Evolutionary conservation across 1,140 invertebrate species (phyloP).

Genomic region (Coelopa frigida): DNA sequence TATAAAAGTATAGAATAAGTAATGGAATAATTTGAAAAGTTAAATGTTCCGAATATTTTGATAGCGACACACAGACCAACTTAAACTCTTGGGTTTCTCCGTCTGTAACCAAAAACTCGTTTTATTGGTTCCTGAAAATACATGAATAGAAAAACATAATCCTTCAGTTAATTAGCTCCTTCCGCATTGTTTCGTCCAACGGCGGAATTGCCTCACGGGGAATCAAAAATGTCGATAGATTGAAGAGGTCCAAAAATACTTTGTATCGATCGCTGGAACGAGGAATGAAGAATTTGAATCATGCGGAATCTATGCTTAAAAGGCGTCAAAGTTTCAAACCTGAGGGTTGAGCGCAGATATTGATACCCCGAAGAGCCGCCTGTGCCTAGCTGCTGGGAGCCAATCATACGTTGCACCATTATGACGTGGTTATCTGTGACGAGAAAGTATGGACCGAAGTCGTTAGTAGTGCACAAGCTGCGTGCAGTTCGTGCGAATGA

Average conservation of each 20-base stretch:
- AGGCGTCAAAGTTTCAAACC: conserved; percentile 50
- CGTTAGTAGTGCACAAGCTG: not conserved
- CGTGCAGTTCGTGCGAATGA: not conserved
- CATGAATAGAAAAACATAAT: not conserved
- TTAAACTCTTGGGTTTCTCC: too few species aligned
- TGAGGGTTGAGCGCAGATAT: conserved; percentile 94
- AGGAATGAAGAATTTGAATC: conserved; percentile 14
- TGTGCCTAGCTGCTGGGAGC: conserved; percentile 91
- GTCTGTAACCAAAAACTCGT: too few species aligned
- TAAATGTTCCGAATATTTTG: too few species aligned
- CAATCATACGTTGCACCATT: conserved; percentile 99
- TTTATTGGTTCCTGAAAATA: too few species aligned
- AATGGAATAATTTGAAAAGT: too few species aligned
- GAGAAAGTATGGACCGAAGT: conserved; percentile 10
- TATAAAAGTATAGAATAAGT: too few species aligned
- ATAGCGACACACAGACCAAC: too few species aligned
- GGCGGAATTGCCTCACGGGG: conserved; percentile 86
- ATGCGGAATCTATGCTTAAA: too few species aligned
- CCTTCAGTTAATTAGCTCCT: conserved; percentile 25
- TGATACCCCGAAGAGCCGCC: conserved; percentile 98
- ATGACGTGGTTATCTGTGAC: conserved; percentile 92
- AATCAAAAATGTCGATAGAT: conserved; percentile 92
- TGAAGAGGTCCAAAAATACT: conserved; percentile 96
- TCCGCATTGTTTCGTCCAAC: conserved; percentile 61
- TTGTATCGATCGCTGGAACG: conserved; percentile 91